phyloP scores from a whole-genome alignment of 2,888 invertebrate genomes.

The Synergus umbraculus region DNA sequence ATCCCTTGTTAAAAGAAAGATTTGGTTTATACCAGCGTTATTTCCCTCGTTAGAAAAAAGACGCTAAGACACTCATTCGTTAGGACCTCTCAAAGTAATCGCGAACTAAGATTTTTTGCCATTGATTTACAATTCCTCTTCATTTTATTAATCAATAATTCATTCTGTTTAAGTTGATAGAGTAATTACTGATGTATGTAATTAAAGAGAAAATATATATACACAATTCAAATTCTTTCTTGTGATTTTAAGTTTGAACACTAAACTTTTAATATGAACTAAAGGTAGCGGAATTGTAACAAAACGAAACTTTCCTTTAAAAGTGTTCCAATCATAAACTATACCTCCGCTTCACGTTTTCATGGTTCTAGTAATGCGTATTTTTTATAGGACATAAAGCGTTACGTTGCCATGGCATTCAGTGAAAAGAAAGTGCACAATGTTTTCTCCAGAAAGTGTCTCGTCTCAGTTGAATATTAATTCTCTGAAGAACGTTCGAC shows the following conservation, averaged over 20 bases:
- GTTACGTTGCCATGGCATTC: not conserved
- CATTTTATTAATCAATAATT: not conserved
- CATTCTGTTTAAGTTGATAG: not conserved
- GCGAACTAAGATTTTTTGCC: not conserved
- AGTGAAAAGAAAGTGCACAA: not conserved
- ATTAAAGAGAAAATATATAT: too few relatives aligned
- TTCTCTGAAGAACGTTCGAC: not conserved
- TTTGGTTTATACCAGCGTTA: too few relatives aligned
- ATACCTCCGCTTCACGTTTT: not conserved
- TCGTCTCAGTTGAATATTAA: constrained; percentile 22
- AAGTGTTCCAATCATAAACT: not conserved
- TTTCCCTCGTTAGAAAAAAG: constrained; percentile 30
- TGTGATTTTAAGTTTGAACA: not conserved
- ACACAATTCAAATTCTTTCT: not conserved
- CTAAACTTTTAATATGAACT: not conserved
- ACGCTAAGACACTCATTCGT: constrained; percentile 12
- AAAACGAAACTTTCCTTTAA: not conserved
- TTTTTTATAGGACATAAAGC: constrained; percentile 25
- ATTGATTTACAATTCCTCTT: not conserved
- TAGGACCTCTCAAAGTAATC: constrained; percentile 1
- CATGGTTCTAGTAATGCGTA: not conserved
- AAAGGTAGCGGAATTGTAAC: constrained; percentile 2
- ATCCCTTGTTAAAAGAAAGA: constrained; percentile 39
- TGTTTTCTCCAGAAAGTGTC: not conserved
- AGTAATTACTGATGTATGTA: not conserved